Conservation (phyloP, 2,797 vertebrate species). For the Esox lucius region DNA sequence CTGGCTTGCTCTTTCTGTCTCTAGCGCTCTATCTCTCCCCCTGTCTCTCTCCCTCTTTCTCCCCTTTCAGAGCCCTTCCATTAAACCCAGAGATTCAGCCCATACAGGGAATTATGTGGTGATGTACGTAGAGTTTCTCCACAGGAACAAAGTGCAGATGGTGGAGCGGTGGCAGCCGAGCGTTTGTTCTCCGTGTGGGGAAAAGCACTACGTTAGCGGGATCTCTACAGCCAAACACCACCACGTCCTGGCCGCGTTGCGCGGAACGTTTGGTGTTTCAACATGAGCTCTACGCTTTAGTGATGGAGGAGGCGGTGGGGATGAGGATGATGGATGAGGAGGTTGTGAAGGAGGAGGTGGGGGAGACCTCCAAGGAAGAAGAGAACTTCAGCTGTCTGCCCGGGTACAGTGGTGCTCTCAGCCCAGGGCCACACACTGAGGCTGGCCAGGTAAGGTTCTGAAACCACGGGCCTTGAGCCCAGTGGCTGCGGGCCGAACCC, state of each 20-base stretch:
- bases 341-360: constrained; percentile 21
- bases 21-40: not conserved
- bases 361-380: constrained; percentile 15
- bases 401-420: constrained; percentile 6
- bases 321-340: constrained; percentile 26
- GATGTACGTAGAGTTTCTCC: constrained; percentile 33
- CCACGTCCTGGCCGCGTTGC: constrained; percentile 10
- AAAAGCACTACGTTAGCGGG: not conserved
- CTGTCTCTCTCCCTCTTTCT: constrained; percentile 7
- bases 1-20: constrained; percentile 3
- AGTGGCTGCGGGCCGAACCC: not conserved
- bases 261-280: constrained; percentile 12
- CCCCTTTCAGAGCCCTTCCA: constrained; percentile 46
- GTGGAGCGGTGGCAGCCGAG: constrained; percentile 38
- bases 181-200: constrained; percentile 32
- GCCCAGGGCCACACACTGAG: constrained; percentile 40
- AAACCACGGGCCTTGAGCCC: not conserved
- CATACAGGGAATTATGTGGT: constrained; percentile 63
- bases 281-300: not conserved
- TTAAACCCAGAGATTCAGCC: constrained; percentile 53
- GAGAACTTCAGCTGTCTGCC: constrained; percentile 33
- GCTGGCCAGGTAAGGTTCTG: constrained; percentile 59
- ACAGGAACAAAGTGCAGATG: constrained; percentile 12
- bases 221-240: not conserved
- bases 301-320: constrained; percentile 32